Base-by-base conservation (phyloP, 92 coral and sea anemone genomes). In the Porites rus region DNA sequence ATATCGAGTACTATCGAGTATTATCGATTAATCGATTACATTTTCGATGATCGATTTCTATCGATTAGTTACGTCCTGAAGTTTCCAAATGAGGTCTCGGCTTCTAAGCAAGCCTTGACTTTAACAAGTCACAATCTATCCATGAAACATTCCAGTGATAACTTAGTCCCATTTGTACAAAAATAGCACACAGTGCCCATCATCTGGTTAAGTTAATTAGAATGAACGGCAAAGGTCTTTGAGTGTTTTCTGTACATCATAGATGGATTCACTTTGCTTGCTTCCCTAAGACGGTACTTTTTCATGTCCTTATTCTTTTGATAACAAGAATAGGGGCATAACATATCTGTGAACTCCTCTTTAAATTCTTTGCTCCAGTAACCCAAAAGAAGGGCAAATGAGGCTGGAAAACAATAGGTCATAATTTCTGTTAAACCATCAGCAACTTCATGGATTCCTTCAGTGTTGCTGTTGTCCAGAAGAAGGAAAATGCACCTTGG, bases 361-460 rank as follows among this genome's bases (percentile, higher is more conserved):
- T 84, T 94, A 90, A 90, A 93, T 46, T 93, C 98, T 5, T 82
- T 88, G 77, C 96, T 90, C 85, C 88, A 94, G 66, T 91, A 90
- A 10, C 91, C 91, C 80, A 90, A 91, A 51, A 94, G 79, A 54
- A 94, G 28, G 5, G 98, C 94, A 19, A 94, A 88, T 0, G 98
- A 93, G 0, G 98, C 94, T 0, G 97, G 94, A 63, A 90, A 94
- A 69, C 98, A 94, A 79, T 94, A 94, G 1, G 98, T 94, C 84
- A 93, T 79, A 79, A 94, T 93, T 65, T 94, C 98, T 2, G 98
- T 94, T 66, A 92, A 66, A 0, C 98, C 98, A 79, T 94, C 98
- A 2, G 94, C 98, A 20, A 89, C 88, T 65, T 94, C 96, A 78
- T 94, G 96, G 10, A 93, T 86, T 61, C 93, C 91, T 79, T 84